phyloP scores from a whole-genome alignment of 2,113 vertebrate genomes.

The Mohoua ochrocephala region DNA sequence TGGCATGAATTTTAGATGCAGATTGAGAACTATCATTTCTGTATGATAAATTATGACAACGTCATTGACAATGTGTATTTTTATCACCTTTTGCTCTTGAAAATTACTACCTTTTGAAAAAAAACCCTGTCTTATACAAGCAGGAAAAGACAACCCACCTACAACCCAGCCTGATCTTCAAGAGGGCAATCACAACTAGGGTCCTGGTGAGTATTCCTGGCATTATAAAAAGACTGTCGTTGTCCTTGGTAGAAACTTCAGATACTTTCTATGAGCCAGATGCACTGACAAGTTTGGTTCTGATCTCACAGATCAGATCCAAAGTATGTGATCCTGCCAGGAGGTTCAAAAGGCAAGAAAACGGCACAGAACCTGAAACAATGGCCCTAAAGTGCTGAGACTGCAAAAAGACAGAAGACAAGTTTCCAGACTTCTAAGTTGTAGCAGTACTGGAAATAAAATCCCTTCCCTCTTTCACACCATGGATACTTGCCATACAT shows the following conservation, averaged over 20 bases:
- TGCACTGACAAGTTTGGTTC: neutral
- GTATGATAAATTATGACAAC: neutral
- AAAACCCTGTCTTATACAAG: neutral
- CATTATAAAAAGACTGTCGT: neutral
- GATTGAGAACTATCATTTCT: neutral
- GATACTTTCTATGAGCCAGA: neutral
- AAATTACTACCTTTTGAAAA: neutral
- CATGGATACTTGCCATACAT: neutral
- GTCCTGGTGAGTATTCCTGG: neutral
- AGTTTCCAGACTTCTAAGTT: neutral
- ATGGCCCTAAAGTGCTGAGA: neutral
- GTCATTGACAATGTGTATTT: neutral
- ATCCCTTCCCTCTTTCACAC: neutral
- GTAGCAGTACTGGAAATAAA: neutral
- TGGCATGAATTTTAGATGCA: neutral
- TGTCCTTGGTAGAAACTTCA: neutral
- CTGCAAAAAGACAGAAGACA: neutral
- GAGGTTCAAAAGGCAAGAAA: neutral
- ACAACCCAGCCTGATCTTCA: neutral
- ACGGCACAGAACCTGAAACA: neutral
- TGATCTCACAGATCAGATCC: neutral
- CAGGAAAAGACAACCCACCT: neutral
- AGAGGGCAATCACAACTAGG: neutral
- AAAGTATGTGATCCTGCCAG: neutral
- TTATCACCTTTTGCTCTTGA: neutral